Conservation (phyloP, 2,888 invertebrate species). For the Maniola hyperantus region DNA sequence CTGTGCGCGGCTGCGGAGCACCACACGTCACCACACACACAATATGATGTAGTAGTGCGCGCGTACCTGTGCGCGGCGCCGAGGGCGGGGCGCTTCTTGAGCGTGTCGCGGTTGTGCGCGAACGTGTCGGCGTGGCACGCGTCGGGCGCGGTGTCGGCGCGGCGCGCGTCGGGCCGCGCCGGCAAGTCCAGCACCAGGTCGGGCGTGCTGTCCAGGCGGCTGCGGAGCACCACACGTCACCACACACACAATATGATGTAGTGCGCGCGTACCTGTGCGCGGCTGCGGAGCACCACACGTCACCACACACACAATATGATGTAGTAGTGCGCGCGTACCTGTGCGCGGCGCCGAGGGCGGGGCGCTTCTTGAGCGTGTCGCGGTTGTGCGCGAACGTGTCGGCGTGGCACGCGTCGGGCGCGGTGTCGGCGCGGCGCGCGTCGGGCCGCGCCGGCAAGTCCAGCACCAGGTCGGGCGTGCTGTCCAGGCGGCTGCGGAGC, state of each 20-base stretch:
- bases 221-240: slow-evolving; percentile 47
- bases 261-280: too few relatives aligned
- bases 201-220: slow-evolving; percentile 83
- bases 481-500: slow-evolving; percentile 71
- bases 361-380: slow-evolving; percentile 66
- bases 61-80: slow-evolving; percentile 32
- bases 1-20: too few relatives aligned
- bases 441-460: slow-evolving; percentile 84
- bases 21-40: too few relatives aligned
- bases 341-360: slow-evolving; percentile 37
- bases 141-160: slow-evolving; percentile 36
- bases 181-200: slow-evolving; percentile 93
- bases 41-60: too few relatives aligned
- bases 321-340: slow-evolving; percentile 10
- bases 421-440: slow-evolving; percentile 34
- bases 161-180: slow-evolving; percentile 39
- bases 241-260: background rate
- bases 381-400: slow-evolving; percentile 70
- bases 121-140: slow-evolving; percentile 63
- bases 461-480: slow-evolving; percentile 91
- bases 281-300: too few relatives aligned
- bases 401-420: slow-evolving; percentile 49
- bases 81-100: slow-evolving; percentile 55
- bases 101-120: slow-evolving; percentile 68
- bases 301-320: too few relatives aligned